Evolutionary conservation across 1,140 invertebrate genomes (phyloP).

Genomic region (Cyclargus thomasi): DNA sequence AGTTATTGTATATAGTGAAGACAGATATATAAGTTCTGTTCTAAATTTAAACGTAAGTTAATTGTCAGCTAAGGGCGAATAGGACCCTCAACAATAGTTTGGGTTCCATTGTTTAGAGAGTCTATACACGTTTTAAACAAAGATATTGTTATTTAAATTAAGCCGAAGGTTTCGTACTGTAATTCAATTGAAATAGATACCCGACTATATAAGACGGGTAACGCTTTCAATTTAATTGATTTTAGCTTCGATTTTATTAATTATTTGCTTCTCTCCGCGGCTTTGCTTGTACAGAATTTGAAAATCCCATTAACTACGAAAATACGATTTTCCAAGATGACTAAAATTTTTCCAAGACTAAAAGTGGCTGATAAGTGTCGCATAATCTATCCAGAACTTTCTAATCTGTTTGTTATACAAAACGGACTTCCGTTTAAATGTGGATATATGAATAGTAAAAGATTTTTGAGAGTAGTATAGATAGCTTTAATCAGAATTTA

Average conservation of each 20-base stretch:
- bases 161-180: not conserved
- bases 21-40: not conserved
- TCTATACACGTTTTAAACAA: no score
- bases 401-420: no score
- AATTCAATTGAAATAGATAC: not conserved
- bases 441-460: no score
- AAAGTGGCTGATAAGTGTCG: no score
- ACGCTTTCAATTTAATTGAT: not conserved
- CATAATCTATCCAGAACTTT: no score
- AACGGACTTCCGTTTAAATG: no score
- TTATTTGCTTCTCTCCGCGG: not conserved
- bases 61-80: not conserved
- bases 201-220: not conserved
- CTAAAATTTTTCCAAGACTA: no score
- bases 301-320: no score
- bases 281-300: no score
- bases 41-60: constrained; percentile 3
- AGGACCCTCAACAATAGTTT: not conserved
- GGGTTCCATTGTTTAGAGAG: not conserved
- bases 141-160: not conserved
- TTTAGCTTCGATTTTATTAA: not conserved
- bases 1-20: not conserved
- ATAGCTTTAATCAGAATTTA: not conserved
- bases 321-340: no score
- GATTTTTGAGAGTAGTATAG: no score